Conservation (phyloP, 2,888 invertebrate genomes). For the Aphidoletes aphidimyza region DNA sequence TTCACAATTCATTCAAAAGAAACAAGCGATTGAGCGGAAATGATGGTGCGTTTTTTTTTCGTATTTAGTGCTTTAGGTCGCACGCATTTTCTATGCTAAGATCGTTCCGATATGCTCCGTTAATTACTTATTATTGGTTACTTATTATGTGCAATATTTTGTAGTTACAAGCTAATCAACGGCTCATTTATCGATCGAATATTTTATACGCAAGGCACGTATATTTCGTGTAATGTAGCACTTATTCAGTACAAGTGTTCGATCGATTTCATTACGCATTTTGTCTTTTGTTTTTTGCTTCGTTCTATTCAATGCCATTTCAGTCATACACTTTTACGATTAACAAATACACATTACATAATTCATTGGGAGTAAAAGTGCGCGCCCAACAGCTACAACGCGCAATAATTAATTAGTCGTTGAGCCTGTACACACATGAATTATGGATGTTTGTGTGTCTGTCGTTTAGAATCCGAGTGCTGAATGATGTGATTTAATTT, state of each 20-base stretch:
- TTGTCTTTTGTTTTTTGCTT: not conserved
- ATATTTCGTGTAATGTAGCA: not conserved
- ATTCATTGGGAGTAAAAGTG: constrained; percentile 43
- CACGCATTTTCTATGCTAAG: not conserved
- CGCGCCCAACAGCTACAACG: not conserved
- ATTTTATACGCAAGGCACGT: constrained; percentile 31
- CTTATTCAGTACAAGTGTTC: not conserved
- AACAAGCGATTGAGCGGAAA: not conserved
- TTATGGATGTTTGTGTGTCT: constrained; percentile 46
- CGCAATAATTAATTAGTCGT: constrained; percentile 44
- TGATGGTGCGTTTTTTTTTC: not conserved
- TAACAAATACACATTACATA: constrained; percentile 49
- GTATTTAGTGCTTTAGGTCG: too few species aligned
- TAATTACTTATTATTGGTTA: constrained; percentile 36
- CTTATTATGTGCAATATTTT: constrained; percentile 49
- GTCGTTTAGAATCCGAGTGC: constrained; percentile 19
- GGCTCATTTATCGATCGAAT: constrained; percentile 14
- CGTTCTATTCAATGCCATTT: not conserved
- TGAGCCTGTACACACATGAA: constrained; percentile 49
- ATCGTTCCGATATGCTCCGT: constrained; percentile 24
- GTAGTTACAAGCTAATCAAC: constrained; percentile 43
- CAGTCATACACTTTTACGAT: not conserved
- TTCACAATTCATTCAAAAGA: not conserved
- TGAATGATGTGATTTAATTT: constrained; percentile 49
- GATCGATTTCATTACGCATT: not conserved